Percentiles rank a stretch among this genome's conserved stretches.
These are phyloP conservation scores for Pinna nobilis DNA, from an alignment of 1,140 invertebrate species.

Conservation along the genomic window DNA sequence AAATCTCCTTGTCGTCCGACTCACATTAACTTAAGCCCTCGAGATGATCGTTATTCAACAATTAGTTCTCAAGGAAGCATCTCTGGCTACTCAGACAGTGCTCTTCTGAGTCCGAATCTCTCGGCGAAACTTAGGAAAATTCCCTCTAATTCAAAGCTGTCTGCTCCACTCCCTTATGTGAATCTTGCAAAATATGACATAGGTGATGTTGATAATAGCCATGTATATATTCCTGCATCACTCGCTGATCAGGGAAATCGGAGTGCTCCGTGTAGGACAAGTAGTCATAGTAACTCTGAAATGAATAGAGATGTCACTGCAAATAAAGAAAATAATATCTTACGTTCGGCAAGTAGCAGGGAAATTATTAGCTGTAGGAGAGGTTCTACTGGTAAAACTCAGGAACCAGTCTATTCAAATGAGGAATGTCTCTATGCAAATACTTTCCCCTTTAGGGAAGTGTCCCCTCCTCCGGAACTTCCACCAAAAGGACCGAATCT, in stretches of 20 bases:
- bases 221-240: slow-evolving; percentile 55
- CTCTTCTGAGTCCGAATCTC: slow-evolving; percentile 59
- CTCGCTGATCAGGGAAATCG: slow-evolving; percentile 33
- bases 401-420: slow-evolving; percentile 61
- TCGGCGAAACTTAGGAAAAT: slow-evolving; percentile 63
- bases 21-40: slow-evolving; percentile 22
- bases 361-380: not conserved
- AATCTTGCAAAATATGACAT: slow-evolving; percentile 67
- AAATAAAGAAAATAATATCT: slow-evolving; percentile 47
- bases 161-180: slow-evolving; percentile 67
- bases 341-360: not conserved
- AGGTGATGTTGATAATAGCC: slow-evolving; percentile 53
- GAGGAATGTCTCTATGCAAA: slow-evolving; percentile 45
- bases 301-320: not conserved
- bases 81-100: slow-evolving; percentile 30
- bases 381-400: slow-evolving; percentile 3
- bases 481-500: slow-evolving; percentile 68
- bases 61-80: slow-evolving; percentile 21
- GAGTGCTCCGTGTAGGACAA: slow-evolving; percentile 22
- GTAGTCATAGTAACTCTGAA: slow-evolving; percentile 27
- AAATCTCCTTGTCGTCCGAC: slow-evolving; percentile 24
- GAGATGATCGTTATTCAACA: slow-evolving; percentile 14
- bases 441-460: slow-evolving; percentile 37
- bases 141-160: slow-evolving; percentile 57
- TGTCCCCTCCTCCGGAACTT: slow-evolving; percentile 59